phyloP scores from a whole-genome alignment of 2,797 vertebrate genomes.

The Pseudopleuronectes americanus region DNA sequence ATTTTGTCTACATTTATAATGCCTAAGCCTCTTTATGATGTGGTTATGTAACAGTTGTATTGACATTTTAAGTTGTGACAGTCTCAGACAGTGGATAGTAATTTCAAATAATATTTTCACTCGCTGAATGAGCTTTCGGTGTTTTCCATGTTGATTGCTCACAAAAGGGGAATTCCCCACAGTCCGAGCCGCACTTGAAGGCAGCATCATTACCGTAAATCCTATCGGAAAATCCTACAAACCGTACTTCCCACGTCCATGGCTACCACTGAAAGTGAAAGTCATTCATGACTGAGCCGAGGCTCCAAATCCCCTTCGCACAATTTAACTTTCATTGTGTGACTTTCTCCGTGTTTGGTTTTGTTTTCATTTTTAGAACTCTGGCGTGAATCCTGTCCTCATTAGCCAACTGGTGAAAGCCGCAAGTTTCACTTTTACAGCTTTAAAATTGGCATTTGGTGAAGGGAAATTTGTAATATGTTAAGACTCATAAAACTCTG shows the following conservation, averaged over 20 bases:
- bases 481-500: background rate
- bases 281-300: background rate
- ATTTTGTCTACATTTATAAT: slow-evolving; percentile 4
- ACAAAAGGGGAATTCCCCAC: too few relatives aligned
- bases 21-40: background rate
- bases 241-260: background rate
- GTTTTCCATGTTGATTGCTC: background rate
- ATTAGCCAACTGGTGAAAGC: too few relatives aligned
- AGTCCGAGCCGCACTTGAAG: too few relatives aligned
- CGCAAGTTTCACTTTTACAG: background rate
- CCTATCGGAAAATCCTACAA: background rate
- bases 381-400: too few relatives aligned
- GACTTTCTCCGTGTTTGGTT: background rate
- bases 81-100: background rate
- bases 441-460: background rate
- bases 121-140: background rate
- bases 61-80: slow-evolving; percentile 7
- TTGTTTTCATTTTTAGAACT: background rate
- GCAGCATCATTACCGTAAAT: background rate
- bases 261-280: background rate
- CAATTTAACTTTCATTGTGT: background rate
- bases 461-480: background rate
- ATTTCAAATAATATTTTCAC: background rate
- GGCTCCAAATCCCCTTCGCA: background rate
- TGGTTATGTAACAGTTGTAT: slow-evolving; percentile 16